Evolutionary conservation across 2,113 vertebrate species (phyloP).

Genomic region (Nibea coibor): DNA sequence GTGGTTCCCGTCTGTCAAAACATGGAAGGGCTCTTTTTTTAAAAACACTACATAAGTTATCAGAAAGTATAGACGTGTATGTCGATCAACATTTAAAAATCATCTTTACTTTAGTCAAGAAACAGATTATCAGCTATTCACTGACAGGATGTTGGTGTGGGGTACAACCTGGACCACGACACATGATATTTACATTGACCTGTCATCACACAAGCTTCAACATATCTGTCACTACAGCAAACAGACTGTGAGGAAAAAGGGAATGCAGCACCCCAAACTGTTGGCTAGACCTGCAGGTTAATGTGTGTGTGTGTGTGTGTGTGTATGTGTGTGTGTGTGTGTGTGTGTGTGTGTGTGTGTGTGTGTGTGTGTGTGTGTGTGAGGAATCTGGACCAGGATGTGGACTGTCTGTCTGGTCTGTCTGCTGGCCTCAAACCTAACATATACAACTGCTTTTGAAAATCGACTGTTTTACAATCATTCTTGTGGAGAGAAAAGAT

Average conservation of each 20-base stretch:
- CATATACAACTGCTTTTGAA: constrained; percentile 71
- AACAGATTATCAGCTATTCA: neutral
- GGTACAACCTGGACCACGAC: constrained; percentile 20
- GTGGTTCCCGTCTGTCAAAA: neutral
- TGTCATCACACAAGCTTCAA: neutral
- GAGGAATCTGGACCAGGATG: neutral
- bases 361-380: constrained; percentile 4
- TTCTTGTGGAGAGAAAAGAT: constrained; percentile 44
- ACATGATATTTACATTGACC: constrained; percentile 39
- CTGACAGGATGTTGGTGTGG: neutral
- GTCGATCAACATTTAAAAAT: neutral
- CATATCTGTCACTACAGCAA: neutral
- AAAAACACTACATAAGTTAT: neutral
- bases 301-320: neutral
- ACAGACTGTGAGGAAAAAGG: neutral
- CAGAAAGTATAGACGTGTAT: neutral
- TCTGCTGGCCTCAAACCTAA: constrained; percentile 46
- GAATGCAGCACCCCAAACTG: neutral
- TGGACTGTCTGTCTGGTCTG: constrained; percentile 1
- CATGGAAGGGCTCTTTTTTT: neutral
- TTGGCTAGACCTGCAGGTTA: neutral
- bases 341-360: neutral
- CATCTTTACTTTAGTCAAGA: neutral
- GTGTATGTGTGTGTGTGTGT: constrained; percentile 6
- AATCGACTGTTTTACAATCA: constrained; percentile 75